A percentile compares a stretch with the other conserved stretches of the same genome.
Evolutionary conservation across 2,888 invertebrate genomes (phyloP).

Genomic region (Sphaerophoria rueppellii): DNA sequence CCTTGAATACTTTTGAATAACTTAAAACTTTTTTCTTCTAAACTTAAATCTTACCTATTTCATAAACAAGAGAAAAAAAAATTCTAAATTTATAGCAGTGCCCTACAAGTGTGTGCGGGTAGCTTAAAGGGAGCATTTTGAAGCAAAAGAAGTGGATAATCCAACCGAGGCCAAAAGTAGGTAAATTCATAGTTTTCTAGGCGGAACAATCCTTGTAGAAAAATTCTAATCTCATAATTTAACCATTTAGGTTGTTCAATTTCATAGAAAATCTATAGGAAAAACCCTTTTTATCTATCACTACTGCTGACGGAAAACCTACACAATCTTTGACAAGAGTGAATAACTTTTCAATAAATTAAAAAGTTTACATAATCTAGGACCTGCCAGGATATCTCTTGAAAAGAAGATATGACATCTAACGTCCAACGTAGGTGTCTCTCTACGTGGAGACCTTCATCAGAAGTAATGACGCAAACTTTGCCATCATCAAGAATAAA

Average conservation of each 20-base stretch:
- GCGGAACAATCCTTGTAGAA: slow-evolving; percentile 34
- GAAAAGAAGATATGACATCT: slow-evolving; percentile 27
- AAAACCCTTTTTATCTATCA: neutral
- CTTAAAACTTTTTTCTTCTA: slow-evolving; percentile 42
- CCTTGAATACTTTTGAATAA: slow-evolving; percentile 37
- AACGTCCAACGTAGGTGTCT: slow-evolving; percentile 10
- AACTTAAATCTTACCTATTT: neutral
- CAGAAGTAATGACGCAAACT: neutral
- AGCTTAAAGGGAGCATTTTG: neutral
- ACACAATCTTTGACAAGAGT: neutral
- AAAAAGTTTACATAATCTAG: slow-evolving; percentile 21
- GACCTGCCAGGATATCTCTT: slow-evolving; percentile 10
- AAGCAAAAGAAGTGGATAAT: slow-evolving; percentile 40
- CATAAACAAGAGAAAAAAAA: neutral
- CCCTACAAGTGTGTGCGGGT: neutral
- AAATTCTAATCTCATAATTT: slow-evolving; percentile 34
- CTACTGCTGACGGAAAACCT: neutral
- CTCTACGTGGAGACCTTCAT: slow-evolving; percentile 3
- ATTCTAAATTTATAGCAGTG: slow-evolving; percentile 10
- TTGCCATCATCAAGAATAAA: slow-evolving; percentile 19
- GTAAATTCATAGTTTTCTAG: slow-evolving; percentile 33
- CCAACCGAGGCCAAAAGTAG: slow-evolving; percentile 22
- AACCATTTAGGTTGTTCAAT: slow-evolving; percentile 29
- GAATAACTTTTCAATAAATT: slow-evolving; percentile 28
- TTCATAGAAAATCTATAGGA: slow-evolving; percentile 3